Base-by-base conservation (phyloP, 2,797 vertebrate genomes). In the Gorsachius magnificus region DNA sequence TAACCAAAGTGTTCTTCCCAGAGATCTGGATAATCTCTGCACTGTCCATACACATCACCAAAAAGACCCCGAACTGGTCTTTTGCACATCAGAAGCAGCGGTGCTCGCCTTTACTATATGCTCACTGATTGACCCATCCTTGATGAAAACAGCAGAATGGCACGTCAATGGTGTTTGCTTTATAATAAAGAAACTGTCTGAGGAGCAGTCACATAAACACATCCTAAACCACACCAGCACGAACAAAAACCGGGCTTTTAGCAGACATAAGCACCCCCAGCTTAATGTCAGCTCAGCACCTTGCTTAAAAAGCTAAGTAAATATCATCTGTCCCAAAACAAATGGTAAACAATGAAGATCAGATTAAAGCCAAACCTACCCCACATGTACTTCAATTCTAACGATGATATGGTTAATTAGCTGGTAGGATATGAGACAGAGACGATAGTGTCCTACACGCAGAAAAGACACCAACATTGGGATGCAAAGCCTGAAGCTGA, bases 111-210 rank as follows among this genome's bases (percentile, higher is more conserved):
- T 20, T 12, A 41, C 26, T 24, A 8, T 2, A 10, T 6, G 22
- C 46, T 84, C 83, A 14, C 5, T 35, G 43, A 25, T 4, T n/a
- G 72, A 56, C 53, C 43, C 41, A 25, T 9, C n/a, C n/a, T 33
- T 2, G 25, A 35, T 0, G 17, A 51, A 13, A 28, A 6, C 22
- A 45, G 72, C n/a, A 22, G 48, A 57, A 51, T 29, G 63, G 57
- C 38, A 36, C 0, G 1, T 10, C 77, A 50, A 8, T 0, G 3
- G 13, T 2, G 18, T 13, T 22, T 58, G 25, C 78, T 33, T 48
- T 22, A 15, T 0, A 13, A 38, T 0, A 48, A 38, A 78, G 63
- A 11, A 87, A 35, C 33, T 61, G 26, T 11, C 38, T 65, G 60
- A 65, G 68, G 22, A 81, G 43, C 66, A 71, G 31, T 31, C 57